A percentile compares a stretch with the other conserved stretches of the same genome.
Evolutionary conservation across 2,797 vertebrate species (phyloP).

Genomic region (Eulemur mongoz): DNA sequence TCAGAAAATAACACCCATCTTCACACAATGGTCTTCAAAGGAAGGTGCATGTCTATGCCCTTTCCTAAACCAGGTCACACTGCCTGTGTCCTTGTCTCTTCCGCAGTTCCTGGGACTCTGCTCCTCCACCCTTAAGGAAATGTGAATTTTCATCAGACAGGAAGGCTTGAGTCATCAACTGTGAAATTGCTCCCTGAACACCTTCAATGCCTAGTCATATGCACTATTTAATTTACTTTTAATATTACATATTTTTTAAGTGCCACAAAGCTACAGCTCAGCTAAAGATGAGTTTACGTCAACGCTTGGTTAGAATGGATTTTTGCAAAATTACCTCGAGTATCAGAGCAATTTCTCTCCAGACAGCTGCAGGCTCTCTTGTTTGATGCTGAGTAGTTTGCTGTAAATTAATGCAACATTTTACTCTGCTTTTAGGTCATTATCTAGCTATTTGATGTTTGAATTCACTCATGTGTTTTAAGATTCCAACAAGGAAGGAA

Average conservation of each 20-base stretch:
- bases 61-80: neutral
- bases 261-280: conserved; percentile 50
- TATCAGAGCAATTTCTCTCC: conserved; percentile 7
- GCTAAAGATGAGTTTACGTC: conserved; percentile 56
- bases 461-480: conserved; percentile 9
- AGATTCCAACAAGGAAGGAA: neutral
- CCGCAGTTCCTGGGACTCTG: neutral
- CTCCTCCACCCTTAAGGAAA: neutral
- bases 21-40: neutral
- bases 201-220: conserved; percentile 32
- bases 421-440: conserved; percentile 9
- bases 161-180: conserved; percentile 54
- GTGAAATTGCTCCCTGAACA: conserved; percentile 74
- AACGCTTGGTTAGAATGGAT: conserved; percentile 33
- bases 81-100: neutral
- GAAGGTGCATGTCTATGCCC: neutral
- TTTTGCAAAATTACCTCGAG: conserved; percentile 63
- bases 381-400: conserved; percentile 53
- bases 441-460: conserved; percentile 33
- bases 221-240: conserved; percentile 70
- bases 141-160: conserved; percentile 65
- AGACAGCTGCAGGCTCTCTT: neutral
- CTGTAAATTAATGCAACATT: conserved; percentile 40
- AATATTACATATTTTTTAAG: conserved; percentile 58
- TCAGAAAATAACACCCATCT: neutral